Percentiles rank a stretch among this genome's conserved stretches.
These are phyloP conservation scores for Heliornis fulica DNA, from an alignment of 2,113 vertebrate species.

Conservation along the genomic window DNA sequence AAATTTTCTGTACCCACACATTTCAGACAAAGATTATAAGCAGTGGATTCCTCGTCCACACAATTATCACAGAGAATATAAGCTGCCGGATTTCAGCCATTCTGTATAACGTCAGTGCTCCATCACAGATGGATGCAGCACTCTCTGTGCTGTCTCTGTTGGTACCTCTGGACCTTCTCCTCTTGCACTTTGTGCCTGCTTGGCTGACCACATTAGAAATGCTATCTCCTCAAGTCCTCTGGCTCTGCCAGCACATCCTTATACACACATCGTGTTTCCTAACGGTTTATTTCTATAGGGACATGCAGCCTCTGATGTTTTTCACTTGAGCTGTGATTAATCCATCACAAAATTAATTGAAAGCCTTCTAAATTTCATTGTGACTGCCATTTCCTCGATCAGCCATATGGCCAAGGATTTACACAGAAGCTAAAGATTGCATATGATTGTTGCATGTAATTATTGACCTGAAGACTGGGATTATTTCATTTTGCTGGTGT, in stretches of 20 bases:
- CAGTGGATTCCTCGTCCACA: not conserved
- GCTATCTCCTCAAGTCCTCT: rapidly evolving
- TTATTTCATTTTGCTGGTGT: not conserved
- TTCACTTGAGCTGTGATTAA: not conserved
- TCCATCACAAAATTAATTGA: not conserved
- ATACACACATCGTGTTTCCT: not conserved
- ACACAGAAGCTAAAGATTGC: not conserved
- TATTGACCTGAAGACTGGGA: not conserved
- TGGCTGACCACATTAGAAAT: not conserved
- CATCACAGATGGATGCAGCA: not conserved
- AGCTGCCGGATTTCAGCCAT: not conserved
- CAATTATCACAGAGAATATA: not conserved
- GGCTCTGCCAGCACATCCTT: not conserved
- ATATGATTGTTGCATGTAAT: not conserved
- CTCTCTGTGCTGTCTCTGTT: not conserved
- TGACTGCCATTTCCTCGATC: not conserved
- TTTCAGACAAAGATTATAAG: not conserved
- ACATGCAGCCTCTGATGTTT: not conserved
- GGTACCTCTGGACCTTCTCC: not conserved
- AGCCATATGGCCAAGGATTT: not conserved
- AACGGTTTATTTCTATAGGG: not conserved
- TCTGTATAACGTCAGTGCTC: not conserved
- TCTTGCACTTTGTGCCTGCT: not conserved
- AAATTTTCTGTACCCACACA: not conserved
- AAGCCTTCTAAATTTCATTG: not conserved